phyloP scores from a whole-genome alignment of 2,113 vertebrate species.

The Pelobates fuscus region DNA sequence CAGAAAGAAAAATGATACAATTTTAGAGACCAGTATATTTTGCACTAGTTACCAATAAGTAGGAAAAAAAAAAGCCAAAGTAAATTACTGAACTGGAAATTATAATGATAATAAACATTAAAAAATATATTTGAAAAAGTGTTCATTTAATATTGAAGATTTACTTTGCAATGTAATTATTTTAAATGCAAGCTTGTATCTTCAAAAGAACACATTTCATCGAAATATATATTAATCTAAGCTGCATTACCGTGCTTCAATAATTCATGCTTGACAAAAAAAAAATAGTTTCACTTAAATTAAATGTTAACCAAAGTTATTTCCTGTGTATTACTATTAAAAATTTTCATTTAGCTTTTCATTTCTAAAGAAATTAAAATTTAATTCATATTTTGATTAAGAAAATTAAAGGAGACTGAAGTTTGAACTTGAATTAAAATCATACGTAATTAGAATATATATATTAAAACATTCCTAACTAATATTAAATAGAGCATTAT shows the following conservation, averaged over 20 bases:
- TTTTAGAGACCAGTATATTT: background rate
- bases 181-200: conserved; percentile 24
- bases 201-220: conserved; percentile 38
- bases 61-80: background rate
- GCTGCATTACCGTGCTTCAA: conserved; percentile 26
- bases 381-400: no score
- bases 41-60: background rate
- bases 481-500: no score
- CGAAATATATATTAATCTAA: conserved; percentile 24
- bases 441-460: no score
- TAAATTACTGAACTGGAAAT: background rate
- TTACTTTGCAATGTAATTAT: conserved; percentile 13
- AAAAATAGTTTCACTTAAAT: conserved; percentile 24
- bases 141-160: conserved; percentile 9
- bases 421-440: no score
- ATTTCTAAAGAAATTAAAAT: no score
- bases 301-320: conserved; percentile 16
- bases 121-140: background rate
- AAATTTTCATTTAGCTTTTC: no score
- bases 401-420: no score
- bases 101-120: background rate
- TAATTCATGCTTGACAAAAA: conserved; percentile 51
- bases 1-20: no score
- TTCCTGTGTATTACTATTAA: background rate
- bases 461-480: no score